Evolutionary conservation across 1,140 invertebrate genomes (phyloP).

Genomic region (Heliothis virescens): DNA sequence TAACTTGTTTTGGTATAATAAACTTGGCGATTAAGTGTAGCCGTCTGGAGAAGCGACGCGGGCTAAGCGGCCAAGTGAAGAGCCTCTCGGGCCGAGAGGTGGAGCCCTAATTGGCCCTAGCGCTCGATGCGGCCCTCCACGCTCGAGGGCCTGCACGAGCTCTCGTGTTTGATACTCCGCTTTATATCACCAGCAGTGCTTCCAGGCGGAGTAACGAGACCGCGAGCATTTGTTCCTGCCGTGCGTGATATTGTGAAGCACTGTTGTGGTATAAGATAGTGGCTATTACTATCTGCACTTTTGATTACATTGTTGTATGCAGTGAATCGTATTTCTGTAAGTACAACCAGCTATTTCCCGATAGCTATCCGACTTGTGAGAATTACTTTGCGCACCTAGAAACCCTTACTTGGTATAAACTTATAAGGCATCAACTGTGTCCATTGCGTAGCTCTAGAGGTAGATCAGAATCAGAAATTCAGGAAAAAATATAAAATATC

Average conservation of each 20-base stretch:
- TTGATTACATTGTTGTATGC: not conserved
- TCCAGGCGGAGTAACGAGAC: not conserved
- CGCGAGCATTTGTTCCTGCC: not conserved
- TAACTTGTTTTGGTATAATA: conserved; percentile 18
- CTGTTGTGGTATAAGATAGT: not conserved
- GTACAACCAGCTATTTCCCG: too few relatives aligned
- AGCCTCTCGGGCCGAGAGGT: conserved; percentile 36
- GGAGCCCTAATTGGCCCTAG: conserved; percentile 53
- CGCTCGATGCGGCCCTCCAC: conserved; percentile 50
- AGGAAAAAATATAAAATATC: too few relatives aligned
- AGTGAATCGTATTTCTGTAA: too few relatives aligned
- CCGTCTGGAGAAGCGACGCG: conserved; percentile 25
- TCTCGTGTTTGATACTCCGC: conserved; percentile 42
- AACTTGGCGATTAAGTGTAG: conserved; percentile 42
- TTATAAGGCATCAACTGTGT: too few relatives aligned
- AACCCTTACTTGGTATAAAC: too few relatives aligned
- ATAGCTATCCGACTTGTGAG: too few relatives aligned
- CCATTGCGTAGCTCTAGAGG: too few relatives aligned
- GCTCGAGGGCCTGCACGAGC: conserved; percentile 18
- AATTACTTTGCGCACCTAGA: too few relatives aligned
- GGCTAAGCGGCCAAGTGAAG: conserved; percentile 46
- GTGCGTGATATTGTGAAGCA: conserved; percentile 4
- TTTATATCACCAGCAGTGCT: conserved; percentile 2
- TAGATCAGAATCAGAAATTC: too few relatives aligned
- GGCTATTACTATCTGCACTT: not conserved